Percentiles rank a stretch among this genome's conserved stretches.
These are phyloP conservation scores for Calyptommatus sinebrachiatus DNA, from an alignment of 2,113 vertebrate species.

Conservation along the genomic window DNA sequence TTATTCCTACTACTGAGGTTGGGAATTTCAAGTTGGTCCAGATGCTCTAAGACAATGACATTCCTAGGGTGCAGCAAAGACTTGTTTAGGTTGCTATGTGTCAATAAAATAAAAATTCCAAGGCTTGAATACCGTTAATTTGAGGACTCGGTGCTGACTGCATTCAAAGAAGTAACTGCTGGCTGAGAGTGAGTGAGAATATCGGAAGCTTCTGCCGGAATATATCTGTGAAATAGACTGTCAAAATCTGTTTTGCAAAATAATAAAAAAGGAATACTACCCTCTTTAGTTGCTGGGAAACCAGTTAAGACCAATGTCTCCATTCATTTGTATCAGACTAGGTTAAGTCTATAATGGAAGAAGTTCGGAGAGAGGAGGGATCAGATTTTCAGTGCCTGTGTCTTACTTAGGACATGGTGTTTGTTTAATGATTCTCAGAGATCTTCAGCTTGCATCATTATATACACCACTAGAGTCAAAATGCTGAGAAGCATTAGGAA, in stretches of 20 bases:
- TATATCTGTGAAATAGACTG: slow-evolving; percentile 14
- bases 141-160: not conserved
- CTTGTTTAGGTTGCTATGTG: not conserved
- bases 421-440: not conserved
- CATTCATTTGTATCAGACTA: not conserved
- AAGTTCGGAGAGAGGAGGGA: not conserved
- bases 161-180: not conserved
- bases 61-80: not conserved
- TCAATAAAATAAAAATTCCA: not conserved
- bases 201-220: not conserved
- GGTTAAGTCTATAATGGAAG: not conserved
- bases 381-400: not conserved
- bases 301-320: not conserved
- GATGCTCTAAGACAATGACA: slow-evolving; percentile 74
- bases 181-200: not conserved
- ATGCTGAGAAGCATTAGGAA: too few relatives aligned
- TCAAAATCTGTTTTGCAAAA: not conserved
- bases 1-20: slow-evolving; percentile 81
- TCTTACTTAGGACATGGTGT: too few relatives aligned
- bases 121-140: not conserved
- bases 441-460: not conserved
- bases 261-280: not conserved
- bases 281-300: not conserved
- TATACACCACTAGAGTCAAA: too few relatives aligned
- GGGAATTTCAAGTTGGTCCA: slow-evolving; percentile 85